A percentile compares a stretch with the other conserved stretches of the same genome.
Conservation (phyloP, 2,888 invertebrate species). For the Lithosia quadra region DNA sequence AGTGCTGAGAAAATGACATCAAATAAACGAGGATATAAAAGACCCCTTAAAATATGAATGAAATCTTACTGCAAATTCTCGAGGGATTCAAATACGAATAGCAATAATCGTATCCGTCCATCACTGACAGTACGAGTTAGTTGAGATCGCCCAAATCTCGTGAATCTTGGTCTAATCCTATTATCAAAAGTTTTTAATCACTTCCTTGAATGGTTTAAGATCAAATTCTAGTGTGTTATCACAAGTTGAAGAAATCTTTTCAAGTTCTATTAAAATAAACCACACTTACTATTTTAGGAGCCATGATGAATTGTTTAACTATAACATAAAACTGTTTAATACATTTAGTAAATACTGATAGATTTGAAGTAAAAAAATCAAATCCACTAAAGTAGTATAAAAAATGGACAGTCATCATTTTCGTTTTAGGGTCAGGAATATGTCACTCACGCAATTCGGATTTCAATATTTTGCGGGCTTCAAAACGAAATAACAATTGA, state of each 20-base stretch:
- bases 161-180: slow-evolving; percentile 3
- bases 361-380: slow-evolving; percentile 12
- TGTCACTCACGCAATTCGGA: slow-evolving; percentile 28
- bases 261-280: no score
- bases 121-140: slow-evolving; percentile 11
- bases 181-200: slow-evolving; percentile 11
- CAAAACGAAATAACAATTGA: neutral
- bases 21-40: neutral
- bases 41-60: neutral
- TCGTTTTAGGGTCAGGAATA: slow-evolving; percentile 38
- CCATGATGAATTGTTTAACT: neutral
- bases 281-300: no score
- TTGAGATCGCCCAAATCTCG: slow-evolving; percentile 9
- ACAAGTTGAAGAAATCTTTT: neutral
- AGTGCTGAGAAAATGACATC: neutral
- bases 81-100: slow-evolving; percentile 7
- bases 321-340: neutral
- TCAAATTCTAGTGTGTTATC: neutral
- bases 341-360: neutral
- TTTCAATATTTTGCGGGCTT: neutral
- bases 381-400: slow-evolving; percentile 32
- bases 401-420: slow-evolving; percentile 40
- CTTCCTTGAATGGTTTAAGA: neutral
- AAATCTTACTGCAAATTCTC: neutral
- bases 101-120: slow-evolving; percentile 5